Conservation (phyloP, 2,113 vertebrate species). For the Octodon degus region DNA sequence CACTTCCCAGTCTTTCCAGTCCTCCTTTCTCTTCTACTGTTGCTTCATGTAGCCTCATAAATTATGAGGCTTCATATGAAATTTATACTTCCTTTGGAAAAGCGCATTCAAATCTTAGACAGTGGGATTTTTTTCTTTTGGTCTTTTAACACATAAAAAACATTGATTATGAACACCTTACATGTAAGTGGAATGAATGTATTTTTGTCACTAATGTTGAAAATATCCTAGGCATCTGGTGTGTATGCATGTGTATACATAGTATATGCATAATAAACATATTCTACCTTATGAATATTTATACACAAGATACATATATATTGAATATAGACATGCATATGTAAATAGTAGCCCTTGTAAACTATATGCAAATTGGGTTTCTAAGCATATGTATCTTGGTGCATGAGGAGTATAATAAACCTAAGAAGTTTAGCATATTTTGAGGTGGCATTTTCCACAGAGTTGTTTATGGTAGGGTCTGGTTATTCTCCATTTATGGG, state of each 20-base stretch:
- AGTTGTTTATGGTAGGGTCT: conserved; percentile 62
- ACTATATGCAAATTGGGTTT: conserved; percentile 76
- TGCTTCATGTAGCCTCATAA: conserved; percentile 50
- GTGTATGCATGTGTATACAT: conserved; percentile 83
- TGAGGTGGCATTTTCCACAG: conserved; percentile 66
- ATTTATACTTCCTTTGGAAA: conserved; percentile 23
- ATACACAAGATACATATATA: conserved; percentile 82
- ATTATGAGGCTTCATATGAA: conserved; percentile 14
- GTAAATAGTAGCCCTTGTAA: conserved; percentile 81
- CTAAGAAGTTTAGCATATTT: conserved; percentile 60
- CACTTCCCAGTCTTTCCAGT: background rate
- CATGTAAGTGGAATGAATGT: conserved; percentile 74
- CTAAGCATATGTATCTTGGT: conserved; percentile 75
- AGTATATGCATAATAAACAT: conserved; percentile 82
- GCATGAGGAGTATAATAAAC: conserved; percentile 71
- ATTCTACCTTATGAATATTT: conserved; percentile 84
- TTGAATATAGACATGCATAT: conserved; percentile 79
- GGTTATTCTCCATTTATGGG: background rate
- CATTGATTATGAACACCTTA: conserved; percentile 69
- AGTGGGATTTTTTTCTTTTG: conserved; percentile 1
- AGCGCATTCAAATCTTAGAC: conserved; percentile 41
- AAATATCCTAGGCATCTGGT: conserved; percentile 82
- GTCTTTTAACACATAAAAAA: conserved; percentile 58
- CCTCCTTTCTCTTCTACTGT: background rate
- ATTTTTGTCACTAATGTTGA: conserved; percentile 78